These are phyloP conservation scores for Caenorhabditis panamensis DNA, from an alignment of 2,888 invertebrate genomes.

Conservation along the genomic window DNA sequence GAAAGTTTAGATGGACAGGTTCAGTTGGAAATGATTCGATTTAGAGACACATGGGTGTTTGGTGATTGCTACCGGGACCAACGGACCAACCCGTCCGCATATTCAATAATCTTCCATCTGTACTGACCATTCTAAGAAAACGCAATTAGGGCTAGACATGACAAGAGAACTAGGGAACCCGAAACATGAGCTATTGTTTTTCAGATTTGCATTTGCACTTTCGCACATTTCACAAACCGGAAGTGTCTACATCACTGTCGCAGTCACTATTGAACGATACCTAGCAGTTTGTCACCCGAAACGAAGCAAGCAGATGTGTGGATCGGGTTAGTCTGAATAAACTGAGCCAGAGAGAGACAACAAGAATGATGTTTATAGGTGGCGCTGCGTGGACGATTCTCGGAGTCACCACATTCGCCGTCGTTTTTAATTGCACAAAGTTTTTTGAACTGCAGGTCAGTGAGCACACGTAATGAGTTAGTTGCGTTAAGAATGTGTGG, in stretches of 20 bases:
- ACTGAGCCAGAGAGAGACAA: neutral
- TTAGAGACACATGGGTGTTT: conserved; percentile 36
- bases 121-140: conserved; percentile 4
- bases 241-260: conserved; percentile 77
- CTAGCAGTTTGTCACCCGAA: conserved; percentile 77
- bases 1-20: conserved; percentile 16
- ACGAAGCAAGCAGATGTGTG: conserved; percentile 69
- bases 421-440: conserved; percentile 79
- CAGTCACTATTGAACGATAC: conserved; percentile 79
- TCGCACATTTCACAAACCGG: conserved; percentile 80
- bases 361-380: conserved; percentile 61
- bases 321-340: conserved; percentile 56
- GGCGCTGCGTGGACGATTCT: conserved; percentile 76
- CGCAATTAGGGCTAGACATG: too few species aligned
- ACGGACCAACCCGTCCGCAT: neutral
- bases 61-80: conserved; percentile 36
- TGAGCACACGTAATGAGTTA: conserved; percentile 21
- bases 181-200: conserved; percentile 15
- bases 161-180: too few species aligned
- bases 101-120: conserved; percentile 45
- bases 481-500: neutral
- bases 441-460: conserved; percentile 78
- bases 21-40: conserved; percentile 27
- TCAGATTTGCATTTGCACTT: conserved; percentile 76
- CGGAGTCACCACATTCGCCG: conserved; percentile 76